These are phyloP conservation scores for Tychaedon coryphoeus DNA, from an alignment of 2,113 vertebrate species.

Conservation along the genomic window DNA sequence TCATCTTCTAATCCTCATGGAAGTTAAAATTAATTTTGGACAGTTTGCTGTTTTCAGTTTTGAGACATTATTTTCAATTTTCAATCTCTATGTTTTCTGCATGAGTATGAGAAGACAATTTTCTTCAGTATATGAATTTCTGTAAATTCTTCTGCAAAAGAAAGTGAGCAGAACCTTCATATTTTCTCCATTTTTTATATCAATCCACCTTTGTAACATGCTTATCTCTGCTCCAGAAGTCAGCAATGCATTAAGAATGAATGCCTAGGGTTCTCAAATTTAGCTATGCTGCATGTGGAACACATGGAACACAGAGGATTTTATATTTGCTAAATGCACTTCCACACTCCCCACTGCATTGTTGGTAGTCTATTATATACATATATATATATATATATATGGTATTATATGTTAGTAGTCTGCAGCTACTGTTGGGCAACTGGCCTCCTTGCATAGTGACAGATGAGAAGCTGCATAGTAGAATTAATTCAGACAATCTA, in stretches of 20 bases:
- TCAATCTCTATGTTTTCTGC: not conserved
- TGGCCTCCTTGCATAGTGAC: not conserved
- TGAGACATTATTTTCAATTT: not conserved
- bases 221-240: not conserved
- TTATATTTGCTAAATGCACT: not conserved
- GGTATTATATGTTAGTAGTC: too few relatives aligned
- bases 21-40: not conserved
- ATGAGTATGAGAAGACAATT: not conserved
- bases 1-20: not conserved
- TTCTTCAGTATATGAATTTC: not conserved
- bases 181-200: not conserved
- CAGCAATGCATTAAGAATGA: not conserved
- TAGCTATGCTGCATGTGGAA: not conserved
- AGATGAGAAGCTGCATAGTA: not conserved
- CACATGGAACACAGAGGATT: not conserved
- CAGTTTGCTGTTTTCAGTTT: not conserved
- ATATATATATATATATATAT: too few relatives aligned
- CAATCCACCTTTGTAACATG: not conserved
- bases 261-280: not conserved
- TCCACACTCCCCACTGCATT: not conserved
- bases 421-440: not conserved
- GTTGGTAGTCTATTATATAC: not conserved
- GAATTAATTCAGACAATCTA: not conserved
- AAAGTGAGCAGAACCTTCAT: not conserved
- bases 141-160: not conserved